These are phyloP conservation scores for Malurus leucopterus DNA, from an alignment of 2,797 vertebrate genomes.

Conservation along the genomic window DNA sequence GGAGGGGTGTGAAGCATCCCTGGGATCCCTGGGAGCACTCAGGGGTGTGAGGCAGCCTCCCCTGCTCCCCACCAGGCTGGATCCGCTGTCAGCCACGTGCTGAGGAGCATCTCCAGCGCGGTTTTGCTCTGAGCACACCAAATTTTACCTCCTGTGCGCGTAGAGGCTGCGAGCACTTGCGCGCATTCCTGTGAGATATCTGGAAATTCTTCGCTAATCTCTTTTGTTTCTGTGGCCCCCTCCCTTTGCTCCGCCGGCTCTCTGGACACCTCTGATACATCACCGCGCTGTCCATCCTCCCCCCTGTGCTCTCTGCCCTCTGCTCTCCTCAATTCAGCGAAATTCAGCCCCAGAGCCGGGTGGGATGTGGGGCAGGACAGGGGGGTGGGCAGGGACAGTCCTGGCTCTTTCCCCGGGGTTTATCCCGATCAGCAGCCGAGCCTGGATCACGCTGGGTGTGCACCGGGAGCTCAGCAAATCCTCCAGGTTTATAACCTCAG, in stretches of 20 bases:
- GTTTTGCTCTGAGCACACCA: neutral
- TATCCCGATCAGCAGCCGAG: rapidly evolving
- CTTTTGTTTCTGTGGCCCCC: neutral
- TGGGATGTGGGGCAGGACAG: neutral
- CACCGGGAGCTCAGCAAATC: neutral
- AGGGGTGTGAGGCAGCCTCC: neutral
- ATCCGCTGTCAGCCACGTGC: rapidly evolving
- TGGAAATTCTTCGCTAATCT: neutral
- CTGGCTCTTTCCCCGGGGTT: neutral
- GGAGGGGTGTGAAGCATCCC: neutral
- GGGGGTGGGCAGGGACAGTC: neutral
- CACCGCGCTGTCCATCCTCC: rapidly evolving
- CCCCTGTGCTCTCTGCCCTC: rapidly evolving
- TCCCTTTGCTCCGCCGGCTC: neutral
- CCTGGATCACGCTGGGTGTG: rapidly evolving
- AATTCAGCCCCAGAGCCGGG: rapidly evolving
- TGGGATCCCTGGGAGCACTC: neutral
- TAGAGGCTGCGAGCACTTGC: neutral
- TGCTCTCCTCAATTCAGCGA: rapidly evolving
- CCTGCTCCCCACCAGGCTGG: neutral
- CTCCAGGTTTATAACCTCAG: neutral
- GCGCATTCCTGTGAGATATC: neutral
- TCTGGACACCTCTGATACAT: neutral
- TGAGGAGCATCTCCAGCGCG: rapidly evolving
- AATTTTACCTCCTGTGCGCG: neutral